Evolutionary conservation across 2,888 invertebrate species (phyloP).

Genomic region (Cheilosia urbana): DNA sequence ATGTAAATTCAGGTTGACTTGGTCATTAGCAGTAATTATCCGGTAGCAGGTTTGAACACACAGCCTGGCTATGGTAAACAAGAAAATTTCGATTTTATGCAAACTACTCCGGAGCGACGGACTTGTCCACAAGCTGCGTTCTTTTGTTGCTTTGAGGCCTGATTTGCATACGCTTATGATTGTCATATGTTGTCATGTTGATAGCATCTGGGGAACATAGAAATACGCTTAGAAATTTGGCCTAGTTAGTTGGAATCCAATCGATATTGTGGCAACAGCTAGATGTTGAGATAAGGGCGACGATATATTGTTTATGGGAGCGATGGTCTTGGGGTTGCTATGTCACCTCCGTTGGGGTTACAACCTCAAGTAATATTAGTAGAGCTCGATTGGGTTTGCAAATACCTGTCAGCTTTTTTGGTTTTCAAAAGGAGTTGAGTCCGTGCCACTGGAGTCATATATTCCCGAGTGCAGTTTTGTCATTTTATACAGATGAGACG

Average conservation of each 20-base stretch:
- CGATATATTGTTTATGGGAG: not conserved
- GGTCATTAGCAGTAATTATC: conserved; percentile 70
- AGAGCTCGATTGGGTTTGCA: too few relatives aligned
- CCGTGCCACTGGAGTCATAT: too few relatives aligned
- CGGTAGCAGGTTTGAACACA: conserved; percentile 55
- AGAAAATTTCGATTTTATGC: conserved; percentile 50
- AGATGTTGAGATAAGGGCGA: not conserved
- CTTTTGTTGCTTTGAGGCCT: conserved; percentile 19
- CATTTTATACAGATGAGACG: too few relatives aligned
- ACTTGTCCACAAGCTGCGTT: conserved; percentile 27
- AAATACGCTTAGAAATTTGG: conserved; percentile 5
- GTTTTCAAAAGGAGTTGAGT: too few relatives aligned
- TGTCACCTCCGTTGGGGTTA: not conserved
- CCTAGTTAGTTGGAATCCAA: conserved; percentile 15
- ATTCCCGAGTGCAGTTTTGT: too few relatives aligned
- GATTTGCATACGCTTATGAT: conserved; percentile 22
- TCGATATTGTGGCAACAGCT: not conserved
- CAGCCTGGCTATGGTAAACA: conserved; percentile 26
- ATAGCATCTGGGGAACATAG: not conserved
- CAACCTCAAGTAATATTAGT: too few relatives aligned
- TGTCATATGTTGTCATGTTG: too few relatives aligned
- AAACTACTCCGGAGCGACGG: conserved; percentile 28
- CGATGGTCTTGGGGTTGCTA: not conserved
- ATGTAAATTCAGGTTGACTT: conserved; percentile 60
- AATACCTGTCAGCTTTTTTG: too few relatives aligned